Evolutionary conservation across 1,140 invertebrate genomes (phyloP), one percentile per base, ranked within the genome.

Genomic region (Drosophila eugracilis): DNA sequence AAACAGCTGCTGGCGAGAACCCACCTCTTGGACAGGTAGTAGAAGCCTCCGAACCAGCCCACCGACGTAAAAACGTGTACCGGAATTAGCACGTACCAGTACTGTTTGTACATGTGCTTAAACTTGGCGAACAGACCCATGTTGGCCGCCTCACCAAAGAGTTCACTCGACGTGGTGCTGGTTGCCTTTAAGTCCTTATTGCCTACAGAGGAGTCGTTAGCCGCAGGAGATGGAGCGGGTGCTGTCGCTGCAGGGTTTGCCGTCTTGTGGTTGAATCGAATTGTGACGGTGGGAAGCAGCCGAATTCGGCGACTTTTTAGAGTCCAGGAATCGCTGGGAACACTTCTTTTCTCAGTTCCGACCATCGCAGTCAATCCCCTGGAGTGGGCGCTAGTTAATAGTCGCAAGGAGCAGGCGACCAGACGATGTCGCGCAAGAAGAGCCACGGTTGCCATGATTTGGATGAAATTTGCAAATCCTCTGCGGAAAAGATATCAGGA

Each of bases 41-140:
- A 99, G 92, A 98, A 98, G 14, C 94, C 92, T 9, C 95, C 95
- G 92, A 96, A 95, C 97, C 98, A 99, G 59, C 95, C 93, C 52
- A 94, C 91, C 1, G 97, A 98, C 9, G 97, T 98, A 5, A 95
- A 93, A 53, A 97, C 78, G 92, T 99, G 98, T 1, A 99, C 97
- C 26, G 97, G 97, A 55, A 99, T 92, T 30, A 98, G 90, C 57
- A 99, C 95, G 92, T 98, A 98, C 96, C 98, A 99, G 92, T 99
- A 98, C 90, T 98, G 95, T 92, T 95, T 96, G 84, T 97, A 96
- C 94, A 98, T 96, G 85, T 95, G 93, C 92, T 98, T 99, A 92
- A 99, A 98, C 81, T 94, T 95, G 83, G 97, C 94, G 89, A 97
- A 96, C 9, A 98, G 65, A 4, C 86, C 86, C 74, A 86, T 81